Conservation (phyloP, 2,113 vertebrate species). For the Eupsittula cactorum region DNA sequence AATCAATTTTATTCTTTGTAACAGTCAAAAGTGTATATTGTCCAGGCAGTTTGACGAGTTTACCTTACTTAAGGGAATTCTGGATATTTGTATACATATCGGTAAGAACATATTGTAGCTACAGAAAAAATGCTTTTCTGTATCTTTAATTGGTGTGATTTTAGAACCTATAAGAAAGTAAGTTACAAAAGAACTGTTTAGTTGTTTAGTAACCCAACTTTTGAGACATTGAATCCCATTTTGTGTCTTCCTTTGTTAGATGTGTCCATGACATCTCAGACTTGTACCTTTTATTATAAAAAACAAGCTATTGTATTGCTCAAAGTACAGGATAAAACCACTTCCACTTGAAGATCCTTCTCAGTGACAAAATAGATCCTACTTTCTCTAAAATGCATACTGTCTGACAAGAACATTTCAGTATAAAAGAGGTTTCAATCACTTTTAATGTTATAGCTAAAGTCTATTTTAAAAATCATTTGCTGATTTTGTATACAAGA, state of each 20-base stretch:
- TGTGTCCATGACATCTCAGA: background rate
- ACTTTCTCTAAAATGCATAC: background rate
- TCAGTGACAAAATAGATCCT: background rate
- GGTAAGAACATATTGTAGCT: background rate
- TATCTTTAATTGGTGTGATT: background rate
- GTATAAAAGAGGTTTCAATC: background rate
- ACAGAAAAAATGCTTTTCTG: accelerated
- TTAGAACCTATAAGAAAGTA: background rate
- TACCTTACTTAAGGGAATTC: background rate
- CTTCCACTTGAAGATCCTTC: background rate
- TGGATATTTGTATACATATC: background rate
- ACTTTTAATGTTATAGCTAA: background rate
- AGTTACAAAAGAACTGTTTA: background rate
- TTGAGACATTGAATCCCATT: background rate
- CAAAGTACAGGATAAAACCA: background rate
- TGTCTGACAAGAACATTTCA: background rate
- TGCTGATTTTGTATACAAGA: background rate
- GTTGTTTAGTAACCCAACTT: background rate
- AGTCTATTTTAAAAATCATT: background rate
- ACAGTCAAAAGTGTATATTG: background rate
- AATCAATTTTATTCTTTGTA: background rate
- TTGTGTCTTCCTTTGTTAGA: background rate
- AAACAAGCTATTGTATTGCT: background rate
- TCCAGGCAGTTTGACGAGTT: background rate
- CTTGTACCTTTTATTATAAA: background rate